Conservation (phyloP, 2,888 invertebrate genomes). For the Bedellia somnulentella region DNA sequence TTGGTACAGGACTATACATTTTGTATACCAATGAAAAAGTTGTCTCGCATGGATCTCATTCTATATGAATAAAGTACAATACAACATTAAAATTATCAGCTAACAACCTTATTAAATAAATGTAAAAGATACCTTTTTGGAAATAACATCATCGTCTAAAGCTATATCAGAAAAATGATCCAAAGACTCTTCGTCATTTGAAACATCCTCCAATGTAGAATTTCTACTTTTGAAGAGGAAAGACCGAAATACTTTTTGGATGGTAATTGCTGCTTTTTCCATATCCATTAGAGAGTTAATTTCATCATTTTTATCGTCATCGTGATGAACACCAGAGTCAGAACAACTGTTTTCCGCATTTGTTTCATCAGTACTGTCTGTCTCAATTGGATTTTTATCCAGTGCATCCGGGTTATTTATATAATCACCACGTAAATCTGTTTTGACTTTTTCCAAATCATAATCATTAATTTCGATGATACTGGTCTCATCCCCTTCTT, state of each 20-base stretch:
- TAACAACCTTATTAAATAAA: too few species aligned
- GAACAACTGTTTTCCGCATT: constrained; percentile 5
- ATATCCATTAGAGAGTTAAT: constrained; percentile 34
- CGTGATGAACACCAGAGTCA: constrained; percentile 9
- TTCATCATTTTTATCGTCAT: constrained; percentile 9
- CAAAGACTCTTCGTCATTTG: constrained; percentile 23
- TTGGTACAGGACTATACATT: too few species aligned
- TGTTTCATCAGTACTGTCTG: constrained; percentile 6
- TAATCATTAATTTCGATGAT: too few species aligned
- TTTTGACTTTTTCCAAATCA: neutral
- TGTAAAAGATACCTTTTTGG: too few species aligned
- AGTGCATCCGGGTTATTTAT: neutral
- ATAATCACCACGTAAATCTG: neutral
- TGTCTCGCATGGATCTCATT: too few species aligned
- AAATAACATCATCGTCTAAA: too few species aligned
- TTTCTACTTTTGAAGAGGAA: constrained; percentile 48
- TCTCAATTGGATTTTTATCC: too few species aligned
- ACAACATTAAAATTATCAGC: too few species aligned
- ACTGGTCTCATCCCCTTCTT: too few species aligned
- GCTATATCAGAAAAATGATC: too few species aligned
- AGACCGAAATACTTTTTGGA: constrained; percentile 58
- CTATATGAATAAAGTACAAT: too few species aligned
- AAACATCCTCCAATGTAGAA: constrained; percentile 37
- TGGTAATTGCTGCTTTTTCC: constrained; percentile 57
- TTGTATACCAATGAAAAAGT: too few species aligned